phyloP scores from a whole-genome alignment of 1,140 invertebrate species.

The Drosophila orosa region DNA sequence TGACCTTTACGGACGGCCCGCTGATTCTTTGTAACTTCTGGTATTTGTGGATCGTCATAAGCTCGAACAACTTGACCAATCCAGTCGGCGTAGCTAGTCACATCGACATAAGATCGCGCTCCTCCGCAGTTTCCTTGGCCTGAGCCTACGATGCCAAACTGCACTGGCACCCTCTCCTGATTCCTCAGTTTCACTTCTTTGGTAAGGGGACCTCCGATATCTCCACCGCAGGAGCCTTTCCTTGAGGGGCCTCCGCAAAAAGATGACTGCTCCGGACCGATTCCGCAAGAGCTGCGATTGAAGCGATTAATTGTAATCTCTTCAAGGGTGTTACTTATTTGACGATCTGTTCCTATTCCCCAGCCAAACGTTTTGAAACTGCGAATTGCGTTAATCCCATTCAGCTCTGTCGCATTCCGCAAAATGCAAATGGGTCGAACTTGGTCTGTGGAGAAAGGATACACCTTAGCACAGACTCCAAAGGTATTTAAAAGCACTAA shows the following conservation, averaged over 20 bases:
- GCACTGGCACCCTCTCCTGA: not conserved
- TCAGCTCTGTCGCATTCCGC: rapidly evolving
- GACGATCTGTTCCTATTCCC: not conserved
- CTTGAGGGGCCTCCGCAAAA: not conserved
- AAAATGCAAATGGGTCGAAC: not conserved
- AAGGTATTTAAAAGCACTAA: too few species aligned
- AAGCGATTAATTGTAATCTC: not conserved
- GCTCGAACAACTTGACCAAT: not conserved
- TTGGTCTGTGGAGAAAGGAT: not conserved
- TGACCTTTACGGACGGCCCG: not conserved
- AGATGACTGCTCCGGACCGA: not conserved
- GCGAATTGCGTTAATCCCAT: rapidly evolving
- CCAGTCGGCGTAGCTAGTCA: not conserved
- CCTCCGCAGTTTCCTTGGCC: not conserved
- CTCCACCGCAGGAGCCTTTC: not conserved
- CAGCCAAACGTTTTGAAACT: not conserved
- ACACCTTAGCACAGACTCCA: not conserved
- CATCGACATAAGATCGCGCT: not conserved
- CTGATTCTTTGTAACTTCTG: not conserved
- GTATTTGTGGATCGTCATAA: not conserved
- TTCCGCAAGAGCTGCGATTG: not conserved
- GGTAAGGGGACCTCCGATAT: not conserved
- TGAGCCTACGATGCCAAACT: not conserved
- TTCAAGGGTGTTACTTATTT: not conserved
- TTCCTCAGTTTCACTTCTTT: rapidly evolving